Percentiles rank a stretch among this genome's conserved stretches.
Evolutionary conservation across 53 echinoderm and acorn worm genomes (phyloP).

Genomic region (Antedon mediterranea): DNA sequence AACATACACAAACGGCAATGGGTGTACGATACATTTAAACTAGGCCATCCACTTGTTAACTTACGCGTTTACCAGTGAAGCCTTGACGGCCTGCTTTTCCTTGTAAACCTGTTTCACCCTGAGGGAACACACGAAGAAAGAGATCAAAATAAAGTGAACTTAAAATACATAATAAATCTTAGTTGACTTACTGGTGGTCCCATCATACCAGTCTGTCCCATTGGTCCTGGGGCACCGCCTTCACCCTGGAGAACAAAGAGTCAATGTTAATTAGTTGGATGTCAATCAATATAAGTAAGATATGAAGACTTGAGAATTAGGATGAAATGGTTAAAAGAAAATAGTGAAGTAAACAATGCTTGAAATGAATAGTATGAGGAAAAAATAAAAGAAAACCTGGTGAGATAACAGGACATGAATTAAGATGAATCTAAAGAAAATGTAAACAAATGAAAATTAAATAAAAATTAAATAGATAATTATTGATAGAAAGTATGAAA

Average conservation of each 20-base stretch:
- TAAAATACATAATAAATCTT: not conserved
- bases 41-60: not conserved
- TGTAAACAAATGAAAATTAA: not conserved
- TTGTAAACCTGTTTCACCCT: slow-evolving; percentile 30
- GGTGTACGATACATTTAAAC: no score
- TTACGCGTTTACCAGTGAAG: slow-evolving; percentile 30
- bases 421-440: not conserved
- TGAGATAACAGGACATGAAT: not conserved
- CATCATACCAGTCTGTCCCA: not conserved
- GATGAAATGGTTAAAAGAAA: not conserved
- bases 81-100: slow-evolving; percentile 60
- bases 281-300: not conserved
- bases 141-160: not conserved
- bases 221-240: not conserved
- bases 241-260: not conserved
- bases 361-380: not conserved
- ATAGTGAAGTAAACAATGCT: not conserved
- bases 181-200: not conserved
- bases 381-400: not conserved
- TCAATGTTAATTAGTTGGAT: not conserved
- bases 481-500: no score
- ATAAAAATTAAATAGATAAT: not conserved
- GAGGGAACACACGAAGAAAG: not conserved
- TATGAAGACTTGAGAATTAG: not conserved
- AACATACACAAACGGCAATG: no score